Evolutionary conservation across 2,113 vertebrate genomes (phyloP).

Genomic region (Nerophis ophidion): DNA sequence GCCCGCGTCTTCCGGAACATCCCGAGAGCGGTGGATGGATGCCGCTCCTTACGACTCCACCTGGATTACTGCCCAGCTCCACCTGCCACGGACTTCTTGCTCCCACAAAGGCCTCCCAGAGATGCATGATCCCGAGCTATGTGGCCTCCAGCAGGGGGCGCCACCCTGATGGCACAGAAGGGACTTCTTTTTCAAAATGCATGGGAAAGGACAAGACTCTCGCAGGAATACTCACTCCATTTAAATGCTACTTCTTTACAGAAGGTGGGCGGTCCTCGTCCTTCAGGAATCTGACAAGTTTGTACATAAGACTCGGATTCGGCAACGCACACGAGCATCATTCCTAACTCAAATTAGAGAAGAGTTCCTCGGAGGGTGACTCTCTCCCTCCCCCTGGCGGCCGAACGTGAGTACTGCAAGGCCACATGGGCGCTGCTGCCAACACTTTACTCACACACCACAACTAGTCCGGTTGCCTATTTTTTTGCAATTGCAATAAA

Average conservation of each 20-base stretch:
- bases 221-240: neutral
- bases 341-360: constrained; percentile 39
- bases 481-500: constrained; percentile 98
- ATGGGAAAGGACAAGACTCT: too few species aligned
- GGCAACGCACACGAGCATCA: constrained; percentile 41
- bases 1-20: constrained; percentile 39
- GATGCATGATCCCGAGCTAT: neutral
- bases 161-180: too few species aligned
- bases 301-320: constrained; percentile 69
- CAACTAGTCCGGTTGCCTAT: constrained; percentile 89
- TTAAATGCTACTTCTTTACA: neutral
- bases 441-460: constrained; percentile 67
- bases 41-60: constrained; percentile 5
- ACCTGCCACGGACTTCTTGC: neutral
- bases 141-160: too few species aligned
- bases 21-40: constrained; percentile 20
- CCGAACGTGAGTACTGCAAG: constrained; percentile 48
- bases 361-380: constrained; percentile 12
- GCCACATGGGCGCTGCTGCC: constrained; percentile 47
- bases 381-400: constrained; percentile 53
- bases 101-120: too few species aligned
- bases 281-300: constrained; percentile 74
- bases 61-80: neutral
- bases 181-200: too few species aligned
- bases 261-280: constrained; percentile 57